Evolutionary conservation across 2,797 vertebrate species (phyloP), one percentile per base, ranked within the genome.

Genomic region (Adrianichthys oophorus): DNA sequence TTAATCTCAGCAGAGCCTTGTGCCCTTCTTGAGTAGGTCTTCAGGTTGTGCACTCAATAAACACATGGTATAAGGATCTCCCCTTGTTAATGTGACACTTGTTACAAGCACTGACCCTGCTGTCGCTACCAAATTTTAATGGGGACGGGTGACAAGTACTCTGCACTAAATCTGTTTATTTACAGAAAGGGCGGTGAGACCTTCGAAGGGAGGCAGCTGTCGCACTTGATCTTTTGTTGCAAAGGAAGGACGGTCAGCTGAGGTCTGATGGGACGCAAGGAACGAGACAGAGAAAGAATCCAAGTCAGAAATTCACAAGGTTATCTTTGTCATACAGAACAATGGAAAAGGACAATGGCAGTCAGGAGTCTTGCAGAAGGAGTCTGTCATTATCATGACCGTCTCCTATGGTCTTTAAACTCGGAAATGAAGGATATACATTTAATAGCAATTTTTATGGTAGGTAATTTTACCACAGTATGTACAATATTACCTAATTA

Each of bases 261-360:
- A 68, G 40, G 41, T 66, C 72, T 56, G 18, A 56, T 47, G 58
- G 66, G 70, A 69, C 57, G 16, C 49, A 67, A 56, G 50, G 48
- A 50, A 56, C 41, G 54, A 53, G 50, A 48, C 48, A 12, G 24
- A 55, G 53, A 55, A 59, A 63, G 49, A 71, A 60, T 70, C 46
- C 45, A 70, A 56, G 54, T 47, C 4, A 64, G 41, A 66, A 62
- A 68, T 74, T 78, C 65, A 77, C 76, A 80, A 58, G 68, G 74
- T 69, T 78, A 85, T 83, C 79, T 83, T 80, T 73, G 68, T 72
- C 72, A 52, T 64, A 58, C 49, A 69, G 62, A 29, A 65, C 5
- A 80, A 64, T 48, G 55, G 54, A 65, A 59, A 52, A 23, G 56
- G 43, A 68, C 57, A 59, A 65, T 52, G 45, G 8, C 12, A 5